Evolutionary conservation across 2,888 invertebrate species (phyloP), one percentile per base, ranked within the genome.

Genomic region (Spisula subtruncata): DNA sequence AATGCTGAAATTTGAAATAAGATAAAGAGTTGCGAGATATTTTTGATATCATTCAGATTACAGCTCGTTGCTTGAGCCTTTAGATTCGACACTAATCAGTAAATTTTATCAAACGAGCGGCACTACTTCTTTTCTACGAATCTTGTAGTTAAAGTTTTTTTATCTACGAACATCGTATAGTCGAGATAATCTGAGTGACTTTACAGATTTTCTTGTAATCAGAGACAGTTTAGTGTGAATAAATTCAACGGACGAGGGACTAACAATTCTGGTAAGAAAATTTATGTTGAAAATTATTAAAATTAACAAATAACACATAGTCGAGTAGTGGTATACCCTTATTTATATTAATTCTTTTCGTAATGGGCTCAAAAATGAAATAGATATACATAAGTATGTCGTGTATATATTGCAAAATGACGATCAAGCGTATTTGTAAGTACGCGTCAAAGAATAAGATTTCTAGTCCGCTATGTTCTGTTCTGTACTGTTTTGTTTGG

Each of bases 1-100:
- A 83, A 41, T 41, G 41, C 41, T 41, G 41, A 41, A 41, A 83
- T 80, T 83, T 75, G 60, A 79, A 88, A 83, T 80, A 48, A 79
- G 87, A 88, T 88, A 88, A 88, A 83, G 41, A 54, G 46, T 41
- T 25, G 29, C 35, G 80, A 88, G 83, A 83, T 88, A 79, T 83
- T 60, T 83, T 86, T 86, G 89, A 87, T 89, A 89, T 87, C 85
- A 87, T 66, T 87, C 54, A 82, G 89, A 89, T 89, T 87, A 83
- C 18, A 75, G 35, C 75, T 35, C 75, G 32, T 56, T 66, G 80
- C 18, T 48, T 85, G 86, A 81, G 85, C 54, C n/a, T 35, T 66
- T 18, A 29, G 48, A 82, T 54, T 48, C 71, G 48, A 48, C 41
- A 82, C 41, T 89, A 87, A 89, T 89, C 89, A 81, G 81, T 32